phyloP scores from a whole-genome alignment of 2,888 invertebrate species.

The Trissoscelio sp. region DNA sequence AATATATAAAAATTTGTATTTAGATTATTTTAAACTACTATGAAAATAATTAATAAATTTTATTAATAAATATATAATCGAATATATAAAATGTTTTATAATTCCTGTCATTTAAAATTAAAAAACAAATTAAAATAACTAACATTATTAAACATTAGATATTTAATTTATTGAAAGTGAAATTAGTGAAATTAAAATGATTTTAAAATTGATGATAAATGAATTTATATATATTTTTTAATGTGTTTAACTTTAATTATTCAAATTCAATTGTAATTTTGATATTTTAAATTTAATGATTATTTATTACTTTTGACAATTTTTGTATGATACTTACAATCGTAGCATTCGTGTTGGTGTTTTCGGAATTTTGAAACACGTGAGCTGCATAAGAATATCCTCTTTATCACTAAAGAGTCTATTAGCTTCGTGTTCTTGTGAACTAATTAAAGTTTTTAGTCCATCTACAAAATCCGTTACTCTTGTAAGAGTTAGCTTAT shows the following conservation, averaged over 20 bases:
- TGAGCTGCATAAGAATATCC: constrained; percentile 86
- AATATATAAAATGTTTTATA: too few relatives aligned
- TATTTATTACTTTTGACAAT: background rate
- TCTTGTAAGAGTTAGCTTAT: constrained; percentile 6
- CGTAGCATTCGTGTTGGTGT: constrained; percentile 86
- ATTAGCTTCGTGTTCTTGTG: too few relatives aligned
- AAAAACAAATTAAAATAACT: too few relatives aligned
- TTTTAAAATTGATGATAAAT: too few relatives aligned
- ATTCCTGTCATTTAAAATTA: too few relatives aligned
- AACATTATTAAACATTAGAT: too few relatives aligned
- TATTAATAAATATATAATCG: constrained; percentile 4
- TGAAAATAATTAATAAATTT: background rate
- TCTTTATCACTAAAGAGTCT: constrained; percentile 85
- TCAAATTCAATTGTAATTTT: too few relatives aligned
- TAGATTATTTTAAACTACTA: background rate
- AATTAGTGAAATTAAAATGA: too few relatives aligned
- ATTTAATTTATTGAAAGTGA: background rate
- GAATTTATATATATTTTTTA: too few relatives aligned
- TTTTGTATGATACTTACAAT: constrained; percentile 84
- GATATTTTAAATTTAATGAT: too few relatives aligned
- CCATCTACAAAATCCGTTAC: constrained; percentile 35
- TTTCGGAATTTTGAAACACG: constrained; percentile 87
- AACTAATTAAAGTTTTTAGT: too few relatives aligned
- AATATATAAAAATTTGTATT: constrained; percentile 11
- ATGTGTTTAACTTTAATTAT: too few relatives aligned